A percentile compares a stretch with the other conserved stretches of the same genome.
Evolutionary conservation across 2,888 invertebrate genomes (phyloP).

Genomic region (Apoderus coryli): DNA sequence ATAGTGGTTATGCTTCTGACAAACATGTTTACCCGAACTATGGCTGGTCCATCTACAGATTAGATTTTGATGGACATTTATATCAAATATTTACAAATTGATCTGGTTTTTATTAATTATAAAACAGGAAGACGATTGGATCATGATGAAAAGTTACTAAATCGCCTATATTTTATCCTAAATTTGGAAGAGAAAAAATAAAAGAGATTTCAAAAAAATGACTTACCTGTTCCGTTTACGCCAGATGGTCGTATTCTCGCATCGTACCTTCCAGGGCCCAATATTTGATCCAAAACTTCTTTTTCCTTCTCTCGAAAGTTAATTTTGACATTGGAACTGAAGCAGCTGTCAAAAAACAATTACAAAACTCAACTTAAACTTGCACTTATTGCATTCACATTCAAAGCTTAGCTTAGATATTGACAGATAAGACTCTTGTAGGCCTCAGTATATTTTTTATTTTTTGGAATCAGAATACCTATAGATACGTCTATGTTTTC

Average conservation of each 20-base stretch:
- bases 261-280: constrained; percentile 83
- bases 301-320: constrained; percentile 92
- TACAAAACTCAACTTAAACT: background rate
- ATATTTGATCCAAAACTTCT: constrained; percentile 83
- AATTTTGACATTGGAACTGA: constrained; percentile 51
- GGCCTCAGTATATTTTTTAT: no score
- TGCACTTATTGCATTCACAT: background rate
- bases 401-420: no score
- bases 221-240: constrained; percentile 85
- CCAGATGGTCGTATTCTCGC: constrained; percentile 86
- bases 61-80: constrained; percentile 34
- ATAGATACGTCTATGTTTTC: no score
- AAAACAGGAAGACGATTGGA: no score
- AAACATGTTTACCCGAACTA: constrained; percentile 96
- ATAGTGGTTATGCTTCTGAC: constrained; percentile 96
- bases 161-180: no score
- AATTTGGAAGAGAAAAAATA: no score
- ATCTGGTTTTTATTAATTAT: no score
- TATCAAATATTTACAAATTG: no score
- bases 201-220: no score
- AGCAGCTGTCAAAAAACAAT: constrained; percentile 9
- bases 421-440: no score
- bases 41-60: constrained; percentile 77
- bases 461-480: no score
- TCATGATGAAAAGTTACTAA: no score